Conservation (phyloP, 2,888 invertebrate genomes). For the Brachynemurus nebulosus region DNA sequence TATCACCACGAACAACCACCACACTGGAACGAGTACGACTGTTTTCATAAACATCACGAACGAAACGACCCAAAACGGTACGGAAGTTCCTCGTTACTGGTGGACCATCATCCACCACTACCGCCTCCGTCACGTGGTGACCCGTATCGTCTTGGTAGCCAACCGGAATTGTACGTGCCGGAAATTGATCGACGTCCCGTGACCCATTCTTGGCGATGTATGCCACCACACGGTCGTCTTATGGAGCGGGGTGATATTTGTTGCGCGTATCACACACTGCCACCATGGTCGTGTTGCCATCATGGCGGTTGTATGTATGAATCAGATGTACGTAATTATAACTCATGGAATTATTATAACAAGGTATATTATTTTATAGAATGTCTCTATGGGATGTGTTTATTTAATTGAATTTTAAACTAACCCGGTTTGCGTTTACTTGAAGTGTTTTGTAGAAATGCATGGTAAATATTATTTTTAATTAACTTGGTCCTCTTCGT, state of each 20-base stretch:
- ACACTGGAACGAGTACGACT: conserved; percentile 27
- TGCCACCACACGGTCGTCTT: background rate
- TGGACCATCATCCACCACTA: conserved; percentile 20
- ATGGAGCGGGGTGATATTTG: conserved; percentile 19
- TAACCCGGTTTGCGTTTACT: too few species aligned
- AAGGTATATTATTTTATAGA: conserved; percentile 6
- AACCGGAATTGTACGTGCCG: conserved; percentile 28
- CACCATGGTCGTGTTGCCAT: conserved; percentile 26
- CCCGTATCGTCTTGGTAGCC: conserved; percentile 25
- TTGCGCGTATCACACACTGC: conserved; percentile 28
- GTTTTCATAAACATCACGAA: conserved; percentile 44
- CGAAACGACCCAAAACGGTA: conserved; percentile 33
- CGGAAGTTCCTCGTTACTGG: conserved; percentile 33
- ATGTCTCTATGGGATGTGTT: too few species aligned
- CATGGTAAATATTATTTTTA: too few species aligned
- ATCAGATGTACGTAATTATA: conserved; percentile 23
- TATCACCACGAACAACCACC: conserved; percentile 24
- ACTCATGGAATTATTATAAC: conserved; percentile 18
- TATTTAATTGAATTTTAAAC: too few species aligned
- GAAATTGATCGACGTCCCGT: background rate
- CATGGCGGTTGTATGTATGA: conserved; percentile 19
- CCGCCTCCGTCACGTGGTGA: conserved; percentile 16
- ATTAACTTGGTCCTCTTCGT: too few species aligned
- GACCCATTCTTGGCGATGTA: background rate
- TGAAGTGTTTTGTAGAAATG: too few species aligned